A percentile compares a stretch with the other conserved stretches of the same genome.
phyloP scores from a whole-genome alignment of 64 coral and sea anemone species.

The Pocillopora verrucosa region DNA sequence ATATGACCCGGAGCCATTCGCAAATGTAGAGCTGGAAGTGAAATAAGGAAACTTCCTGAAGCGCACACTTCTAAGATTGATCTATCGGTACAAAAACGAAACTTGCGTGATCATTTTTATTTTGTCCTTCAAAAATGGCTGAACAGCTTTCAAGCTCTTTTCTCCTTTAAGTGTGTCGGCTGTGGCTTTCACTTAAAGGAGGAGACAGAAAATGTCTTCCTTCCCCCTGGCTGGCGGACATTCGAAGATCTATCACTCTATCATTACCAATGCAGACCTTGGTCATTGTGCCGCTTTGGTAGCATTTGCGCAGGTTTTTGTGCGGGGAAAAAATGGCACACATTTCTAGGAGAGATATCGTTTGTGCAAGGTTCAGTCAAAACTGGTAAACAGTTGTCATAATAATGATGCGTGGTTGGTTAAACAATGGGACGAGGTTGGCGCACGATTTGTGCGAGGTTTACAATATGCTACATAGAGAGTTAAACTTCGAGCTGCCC shows the following conservation, averaged over 20 bases:
- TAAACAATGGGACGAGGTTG: background rate
- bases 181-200: constrained; percentile 78
- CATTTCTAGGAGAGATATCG: background rate
- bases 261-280: constrained; percentile 68
- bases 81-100: too few relatives aligned
- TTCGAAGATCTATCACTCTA: constrained; percentile 59
- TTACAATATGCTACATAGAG: background rate
- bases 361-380: background rate
- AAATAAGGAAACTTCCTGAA: too few relatives aligned
- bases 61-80: too few relatives aligned
- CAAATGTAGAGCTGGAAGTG: too few relatives aligned
- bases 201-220: constrained; percentile 39
- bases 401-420: background rate
- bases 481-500: too few relatives aligned
- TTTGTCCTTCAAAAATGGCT: constrained; percentile 76
- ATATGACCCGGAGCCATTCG: too few relatives aligned
- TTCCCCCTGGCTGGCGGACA: constrained; percentile 75
- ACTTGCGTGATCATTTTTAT: background rate
- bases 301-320: background rate
- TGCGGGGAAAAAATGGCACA: background rate
- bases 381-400: background rate
- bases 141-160: constrained; percentile 76
- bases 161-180: constrained; percentile 65
- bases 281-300: background rate
- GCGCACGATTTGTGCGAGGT: background rate